Percentiles rank a stretch among this genome's conserved stretches.
Evolutionary conservation across 2,113 vertebrate species (phyloP).

Genomic region (Scolopax mira): DNA sequence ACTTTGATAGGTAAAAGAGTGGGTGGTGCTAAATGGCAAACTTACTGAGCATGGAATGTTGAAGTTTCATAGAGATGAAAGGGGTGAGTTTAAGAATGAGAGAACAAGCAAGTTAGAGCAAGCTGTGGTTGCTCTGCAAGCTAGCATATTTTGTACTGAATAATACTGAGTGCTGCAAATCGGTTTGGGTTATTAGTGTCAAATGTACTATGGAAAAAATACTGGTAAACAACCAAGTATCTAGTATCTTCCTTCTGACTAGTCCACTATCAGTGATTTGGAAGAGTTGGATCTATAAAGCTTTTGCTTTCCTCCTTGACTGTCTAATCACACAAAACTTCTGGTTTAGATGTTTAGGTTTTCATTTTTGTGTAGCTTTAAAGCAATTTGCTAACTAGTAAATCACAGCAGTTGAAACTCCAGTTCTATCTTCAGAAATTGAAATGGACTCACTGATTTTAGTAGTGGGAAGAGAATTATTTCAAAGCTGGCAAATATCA

Average conservation of each 20-base stretch:
- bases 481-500: background rate
- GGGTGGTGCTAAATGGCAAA: background rate
- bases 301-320: background rate
- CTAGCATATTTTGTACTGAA: background rate
- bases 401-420: background rate
- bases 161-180: background rate
- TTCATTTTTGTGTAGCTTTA: background rate
- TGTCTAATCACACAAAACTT: background rate
- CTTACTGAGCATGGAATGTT: background rate
- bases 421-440: background rate
- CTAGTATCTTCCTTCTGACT: background rate
- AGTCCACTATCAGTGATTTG: background rate
- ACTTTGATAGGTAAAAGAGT: background rate
- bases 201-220: background rate
- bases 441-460: background rate
- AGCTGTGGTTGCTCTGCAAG: background rate
- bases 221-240: background rate
- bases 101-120: background rate
- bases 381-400: background rate
- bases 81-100: background rate
- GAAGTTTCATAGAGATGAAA: background rate
- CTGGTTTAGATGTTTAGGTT: background rate
- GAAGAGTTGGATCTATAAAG: background rate
- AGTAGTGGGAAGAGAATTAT: background rate
- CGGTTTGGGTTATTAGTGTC: background rate